These are phyloP conservation scores for Phrixothrix hirtus DNA, from an alignment of 2,888 invertebrate genomes.

Conservation along the genomic window DNA sequence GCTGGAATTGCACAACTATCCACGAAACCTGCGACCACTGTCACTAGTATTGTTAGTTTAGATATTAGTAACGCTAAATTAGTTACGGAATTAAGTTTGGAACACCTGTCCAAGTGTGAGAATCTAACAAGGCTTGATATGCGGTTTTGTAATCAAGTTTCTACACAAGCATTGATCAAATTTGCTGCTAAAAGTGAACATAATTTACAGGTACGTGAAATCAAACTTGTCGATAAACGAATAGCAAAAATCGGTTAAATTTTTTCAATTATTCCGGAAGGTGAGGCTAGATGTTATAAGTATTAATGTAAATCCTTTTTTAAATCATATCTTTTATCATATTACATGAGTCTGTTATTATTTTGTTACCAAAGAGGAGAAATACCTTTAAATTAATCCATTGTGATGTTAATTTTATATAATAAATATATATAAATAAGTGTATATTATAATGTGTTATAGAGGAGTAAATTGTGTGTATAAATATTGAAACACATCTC, in stretches of 20 bases:
- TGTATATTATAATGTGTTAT: not conserved
- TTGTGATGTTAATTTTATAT: conserved; percentile 31
- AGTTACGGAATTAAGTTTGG: conserved; percentile 80
- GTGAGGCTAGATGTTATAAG: too few species aligned
- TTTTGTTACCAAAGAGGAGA: conserved; percentile 23
- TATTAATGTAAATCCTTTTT: too few species aligned
- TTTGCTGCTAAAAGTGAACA: conserved; percentile 81
- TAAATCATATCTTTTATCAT: not conserved
- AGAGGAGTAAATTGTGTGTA: not conserved
- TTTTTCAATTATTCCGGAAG: conserved; percentile 1
- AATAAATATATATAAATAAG: too few species aligned
- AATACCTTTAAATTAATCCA: conserved; percentile 15
- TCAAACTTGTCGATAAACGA: conserved; percentile 72
- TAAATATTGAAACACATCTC: not conserved
- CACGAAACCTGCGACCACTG: conserved; percentile 71
- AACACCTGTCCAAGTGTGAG: conserved; percentile 77
- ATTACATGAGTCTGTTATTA: too few species aligned
- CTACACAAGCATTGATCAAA: conserved; percentile 80
- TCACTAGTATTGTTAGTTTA: conserved; percentile 70
- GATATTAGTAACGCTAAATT: conserved; percentile 82
- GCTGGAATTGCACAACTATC: conserved; percentile 87
- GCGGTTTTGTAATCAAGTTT: conserved; percentile 78
- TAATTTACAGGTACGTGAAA: conserved; percentile 77
- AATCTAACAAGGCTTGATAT: conserved; percentile 74
- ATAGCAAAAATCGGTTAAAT: conserved; percentile 13